A percentile compares a stretch with the other conserved stretches of the same genome.
phyloP scores from a whole-genome alignment of 2,797 vertebrate species.

The Enteromius argenteus region DNA sequence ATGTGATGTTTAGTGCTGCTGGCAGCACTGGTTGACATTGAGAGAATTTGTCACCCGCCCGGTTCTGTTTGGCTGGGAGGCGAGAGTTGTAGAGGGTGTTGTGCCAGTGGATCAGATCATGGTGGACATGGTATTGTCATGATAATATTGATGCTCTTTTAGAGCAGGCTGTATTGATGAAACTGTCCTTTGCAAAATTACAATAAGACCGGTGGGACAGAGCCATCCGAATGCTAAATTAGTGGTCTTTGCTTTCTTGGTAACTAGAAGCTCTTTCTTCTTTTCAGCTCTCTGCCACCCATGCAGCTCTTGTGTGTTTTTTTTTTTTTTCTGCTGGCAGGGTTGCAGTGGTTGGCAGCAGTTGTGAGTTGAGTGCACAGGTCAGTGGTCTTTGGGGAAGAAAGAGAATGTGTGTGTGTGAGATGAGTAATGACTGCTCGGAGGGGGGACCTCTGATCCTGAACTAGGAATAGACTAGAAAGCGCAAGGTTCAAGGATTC shows the following conservation, averaged over 20 bases:
- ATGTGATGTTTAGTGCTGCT: constrained; percentile 36
- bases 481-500: constrained; percentile 24
- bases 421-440: constrained; percentile 36
- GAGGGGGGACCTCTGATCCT: constrained; percentile 35
- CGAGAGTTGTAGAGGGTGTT: constrained; percentile 11
- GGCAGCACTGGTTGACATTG: constrained; percentile 34
- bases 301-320: constrained; percentile 39
- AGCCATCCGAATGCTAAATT: constrained; percentile 13
- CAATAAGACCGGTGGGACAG: background rate
- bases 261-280: background rate
- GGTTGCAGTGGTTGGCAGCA: constrained; percentile 48
- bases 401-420: background rate
- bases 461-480: constrained; percentile 51
- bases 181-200: background rate
- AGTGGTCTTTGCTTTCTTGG: background rate
- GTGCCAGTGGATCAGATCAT: constrained; percentile 9
- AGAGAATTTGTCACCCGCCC: constrained; percentile 42
- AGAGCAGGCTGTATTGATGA: background rate
- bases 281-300: background rate
- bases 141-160: constrained; percentile 26
- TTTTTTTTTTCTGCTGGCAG: constrained; percentile 26
- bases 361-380: constrained; percentile 46
- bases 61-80: constrained; percentile 11
- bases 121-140: constrained; percentile 23
- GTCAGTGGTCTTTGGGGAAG: constrained; percentile 49